phyloP scores from a whole-genome alignment of 2,888 invertebrate species.

The Habroteleia sp. region DNA sequence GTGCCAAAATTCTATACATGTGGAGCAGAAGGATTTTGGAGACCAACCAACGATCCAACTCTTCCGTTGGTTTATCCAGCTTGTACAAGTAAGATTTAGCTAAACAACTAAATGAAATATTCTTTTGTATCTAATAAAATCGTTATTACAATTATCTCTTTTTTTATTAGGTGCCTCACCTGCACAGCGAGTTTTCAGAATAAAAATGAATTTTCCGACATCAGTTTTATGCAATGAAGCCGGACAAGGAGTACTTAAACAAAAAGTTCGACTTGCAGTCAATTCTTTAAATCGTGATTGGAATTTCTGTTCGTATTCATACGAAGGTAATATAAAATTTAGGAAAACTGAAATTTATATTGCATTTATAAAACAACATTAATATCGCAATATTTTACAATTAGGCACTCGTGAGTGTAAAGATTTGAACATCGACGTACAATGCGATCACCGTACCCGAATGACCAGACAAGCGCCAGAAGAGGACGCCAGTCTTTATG shows the following conservation, averaged over 20 bases:
- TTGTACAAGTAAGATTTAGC: slow-evolving; percentile 89
- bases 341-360: too few species aligned
- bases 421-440: slow-evolving; percentile 94
- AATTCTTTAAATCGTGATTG: slow-evolving; percentile 96
- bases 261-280: slow-evolving; percentile 93
- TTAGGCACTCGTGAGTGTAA: slow-evolving; percentile 91
- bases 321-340: slow-evolving; percentile 91
- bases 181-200: slow-evolving; percentile 96
- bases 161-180: slow-evolving; percentile 87
- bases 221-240: slow-evolving; percentile 98
- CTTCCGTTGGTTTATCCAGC: slow-evolving; percentile 94
- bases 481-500: slow-evolving; percentile 90
- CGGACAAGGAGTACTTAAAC: slow-evolving; percentile 94
- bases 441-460: slow-evolving; percentile 90
- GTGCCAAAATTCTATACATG: slow-evolving; percentile 99
- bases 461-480: slow-evolving; percentile 81
- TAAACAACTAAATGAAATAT: too few species aligned
- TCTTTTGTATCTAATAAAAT: too few species aligned
- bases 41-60: slow-evolving; percentile 91
- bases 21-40: slow-evolving; percentile 99
- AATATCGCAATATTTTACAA: slow-evolving; percentile 8
- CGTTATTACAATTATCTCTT: background rate
- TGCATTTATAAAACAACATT: background rate
- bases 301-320: slow-evolving; percentile 97
- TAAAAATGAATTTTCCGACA: slow-evolving; percentile 96